Evolutionary conservation across 1,140 invertebrate species (phyloP).

Genomic region (Gryon sp.): DNA sequence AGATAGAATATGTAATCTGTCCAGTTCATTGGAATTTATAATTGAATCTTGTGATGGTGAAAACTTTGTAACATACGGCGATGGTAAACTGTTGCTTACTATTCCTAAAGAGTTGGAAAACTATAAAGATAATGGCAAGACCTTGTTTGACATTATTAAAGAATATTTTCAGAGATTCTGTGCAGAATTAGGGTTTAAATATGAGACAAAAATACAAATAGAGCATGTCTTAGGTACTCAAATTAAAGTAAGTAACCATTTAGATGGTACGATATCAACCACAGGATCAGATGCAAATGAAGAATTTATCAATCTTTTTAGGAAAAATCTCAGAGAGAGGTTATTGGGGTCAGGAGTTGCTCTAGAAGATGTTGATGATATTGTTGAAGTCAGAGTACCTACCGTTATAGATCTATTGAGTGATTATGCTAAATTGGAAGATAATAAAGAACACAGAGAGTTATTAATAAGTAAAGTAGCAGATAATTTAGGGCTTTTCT

Average conservation of each 20-base stretch:
- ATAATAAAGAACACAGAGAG: slow-evolving; percentile 34
- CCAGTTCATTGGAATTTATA: slow-evolving; percentile 36
- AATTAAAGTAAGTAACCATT: slow-evolving; percentile 18
- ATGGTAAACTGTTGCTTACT: slow-evolving; percentile 33
- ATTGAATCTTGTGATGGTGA: slow-evolving; percentile 30
- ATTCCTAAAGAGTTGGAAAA: slow-evolving; percentile 38
- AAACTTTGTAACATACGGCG: slow-evolving; percentile 20
- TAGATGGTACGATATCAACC: slow-evolving; percentile 27
- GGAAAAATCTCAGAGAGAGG: slow-evolving; percentile 26
- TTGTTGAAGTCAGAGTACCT: slow-evolving; percentile 25
- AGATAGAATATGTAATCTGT: slow-evolving; percentile 28
- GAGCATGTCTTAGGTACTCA: slow-evolving; percentile 23
- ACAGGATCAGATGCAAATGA: slow-evolving; percentile 25
- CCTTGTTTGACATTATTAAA: slow-evolving; percentile 34
- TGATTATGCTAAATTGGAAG: slow-evolving; percentile 32
- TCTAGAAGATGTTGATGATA: slow-evolving; percentile 24
- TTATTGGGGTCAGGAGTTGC: slow-evolving; percentile 18
- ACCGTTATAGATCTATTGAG: slow-evolving; percentile 29
- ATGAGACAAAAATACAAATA: slow-evolving; percentile 23
- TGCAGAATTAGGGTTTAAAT: slow-evolving; percentile 26
- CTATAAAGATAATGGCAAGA: slow-evolving; percentile 26
- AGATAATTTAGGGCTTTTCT: slow-evolving; percentile 29
- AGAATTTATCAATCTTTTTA: slow-evolving; percentile 27
- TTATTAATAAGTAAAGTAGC: slow-evolving; percentile 31
- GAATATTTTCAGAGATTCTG: slow-evolving; percentile 35